Percentiles rank a stretch among this genome's conserved stretches.
Evolutionary conservation across 2,888 invertebrate species (phyloP).

Genomic region (Pyrrhia umbra): DNA sequence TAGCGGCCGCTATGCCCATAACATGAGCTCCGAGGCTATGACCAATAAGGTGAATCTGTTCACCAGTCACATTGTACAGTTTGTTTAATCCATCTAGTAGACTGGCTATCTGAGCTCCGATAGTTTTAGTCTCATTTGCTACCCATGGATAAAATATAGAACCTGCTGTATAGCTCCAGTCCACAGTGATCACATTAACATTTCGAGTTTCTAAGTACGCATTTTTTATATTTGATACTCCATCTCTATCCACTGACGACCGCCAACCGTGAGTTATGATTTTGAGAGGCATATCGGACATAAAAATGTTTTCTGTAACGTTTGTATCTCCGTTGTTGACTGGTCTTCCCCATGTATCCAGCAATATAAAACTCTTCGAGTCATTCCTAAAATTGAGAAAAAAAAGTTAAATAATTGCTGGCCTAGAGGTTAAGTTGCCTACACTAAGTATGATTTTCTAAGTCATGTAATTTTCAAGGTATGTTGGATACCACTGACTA

Average conservation of each 20-base stretch:
- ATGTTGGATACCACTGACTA: too few species aligned
- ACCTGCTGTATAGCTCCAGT: conserved; percentile 77
- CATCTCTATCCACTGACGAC: conserved; percentile 77
- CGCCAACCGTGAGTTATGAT: conserved; percentile 88
- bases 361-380: conserved; percentile 62
- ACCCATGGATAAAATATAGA: conserved; percentile 73
- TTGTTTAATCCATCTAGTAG: conserved; percentile 68
- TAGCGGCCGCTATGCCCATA: conserved; percentile 75
- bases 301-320: conserved; percentile 31
- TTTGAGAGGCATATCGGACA: conserved; percentile 75
- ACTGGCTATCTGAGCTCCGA: conserved; percentile 67
- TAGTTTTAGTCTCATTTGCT: conserved; percentile 69
- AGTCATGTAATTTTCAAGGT: too few species aligned
- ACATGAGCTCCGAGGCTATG: conserved; percentile 81
- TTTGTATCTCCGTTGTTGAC: conserved; percentile 31
- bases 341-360: conserved; percentile 64
- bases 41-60: conserved; percentile 75
- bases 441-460: too few species aligned
- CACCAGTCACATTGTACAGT: conserved; percentile 67
- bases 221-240: conserved; percentile 78
- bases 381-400: conserved; percentile 63
- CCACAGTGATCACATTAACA: conserved; percentile 82
- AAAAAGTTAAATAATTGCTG: background rate
- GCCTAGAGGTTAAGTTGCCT: background rate
- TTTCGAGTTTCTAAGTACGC: conserved; percentile 79